Evolutionary conservation across 1,140 invertebrate species (phyloP).

Genomic region (Eriocheir sinensis): DNA sequence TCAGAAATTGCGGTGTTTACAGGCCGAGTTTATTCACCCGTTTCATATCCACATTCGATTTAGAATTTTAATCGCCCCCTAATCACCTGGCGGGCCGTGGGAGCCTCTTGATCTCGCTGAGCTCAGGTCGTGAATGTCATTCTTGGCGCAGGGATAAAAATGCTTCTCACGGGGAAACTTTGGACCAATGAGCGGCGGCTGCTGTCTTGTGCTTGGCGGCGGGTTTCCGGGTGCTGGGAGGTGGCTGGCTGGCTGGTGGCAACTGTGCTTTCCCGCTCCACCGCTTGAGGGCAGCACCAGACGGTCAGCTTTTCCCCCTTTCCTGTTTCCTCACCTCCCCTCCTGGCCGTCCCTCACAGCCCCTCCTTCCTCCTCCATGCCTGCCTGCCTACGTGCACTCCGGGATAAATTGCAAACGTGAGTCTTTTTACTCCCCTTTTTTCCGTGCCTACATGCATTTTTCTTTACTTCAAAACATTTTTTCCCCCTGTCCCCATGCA

Average conservation of each 20-base stretch:
- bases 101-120: neutral
- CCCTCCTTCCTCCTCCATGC: neutral
- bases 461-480: slow-evolving; percentile 16
- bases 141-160: neutral
- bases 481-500: too few species aligned
- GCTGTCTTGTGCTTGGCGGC: neutral
- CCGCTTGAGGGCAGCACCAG: neutral
- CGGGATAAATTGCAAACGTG: slow-evolving; percentile 23
- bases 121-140: neutral
- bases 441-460: neutral
- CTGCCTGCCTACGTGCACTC: neutral
- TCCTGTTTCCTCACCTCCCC: neutral
- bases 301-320: neutral
- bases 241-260: neutral
- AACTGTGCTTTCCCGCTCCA: neutral
- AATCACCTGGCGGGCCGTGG: neutral
- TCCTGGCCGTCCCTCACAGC: neutral
- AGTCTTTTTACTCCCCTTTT: slow-evolving; percentile 26
- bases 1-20: neutral
- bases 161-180: slow-evolving; percentile 1
- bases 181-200: neutral
- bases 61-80: neutral
- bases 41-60: neutral
- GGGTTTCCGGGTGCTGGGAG: neutral
- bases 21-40: neutral